Base-by-base conservation (phyloP, 2,888 invertebrate genomes). In the Panorpa germanica region DNA sequence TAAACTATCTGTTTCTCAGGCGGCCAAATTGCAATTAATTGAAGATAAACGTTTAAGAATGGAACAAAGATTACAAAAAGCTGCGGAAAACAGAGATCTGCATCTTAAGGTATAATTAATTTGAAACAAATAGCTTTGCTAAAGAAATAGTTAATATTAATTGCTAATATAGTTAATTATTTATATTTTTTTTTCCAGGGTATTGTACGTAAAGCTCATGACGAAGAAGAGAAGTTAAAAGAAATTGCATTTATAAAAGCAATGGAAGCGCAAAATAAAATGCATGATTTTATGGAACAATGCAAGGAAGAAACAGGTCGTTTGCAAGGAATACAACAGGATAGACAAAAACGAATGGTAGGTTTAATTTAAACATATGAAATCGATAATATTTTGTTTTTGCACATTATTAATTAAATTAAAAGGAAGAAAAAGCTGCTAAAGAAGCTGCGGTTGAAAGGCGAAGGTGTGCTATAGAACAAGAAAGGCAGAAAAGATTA, bases 171-270 rank as follows among this genome's bases (percentile, higher is more conserved):
- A 25, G 15, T 25, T 13, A 23, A 25, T 22, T 17, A 25, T 14
- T 10, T 31, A 20, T 28, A 14, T 28, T 20, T 12, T 23, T 8
- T n/a, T 6, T 32, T 53, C 22, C 46, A 71, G 49, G 81, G 71
- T 47, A 86, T 90, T 39, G 78, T 91, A 2, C 71, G 80, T 40
- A 95, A 95, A 51, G 96, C 96, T 0, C 93, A 93, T 45, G 95
- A 96, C 43, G 96, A 96, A 48, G 95, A 96, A 41, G 86, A 88
- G 34, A 95, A 95, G 49, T 67, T 90, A 4, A 81, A 86, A 38
- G 96, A 98, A 60, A 95, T 96, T 31, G 91, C 91, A 9, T 96
- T 96, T 50, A 96, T 96, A 34, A 96, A 93, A 50, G 83, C 83
- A 41, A 57, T 96, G 23, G 91, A 93, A 47, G 91, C 90, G 0